phyloP scores from a whole-genome alignment of 2,888 invertebrate genomes.

The Harmothoe impar region DNA sequence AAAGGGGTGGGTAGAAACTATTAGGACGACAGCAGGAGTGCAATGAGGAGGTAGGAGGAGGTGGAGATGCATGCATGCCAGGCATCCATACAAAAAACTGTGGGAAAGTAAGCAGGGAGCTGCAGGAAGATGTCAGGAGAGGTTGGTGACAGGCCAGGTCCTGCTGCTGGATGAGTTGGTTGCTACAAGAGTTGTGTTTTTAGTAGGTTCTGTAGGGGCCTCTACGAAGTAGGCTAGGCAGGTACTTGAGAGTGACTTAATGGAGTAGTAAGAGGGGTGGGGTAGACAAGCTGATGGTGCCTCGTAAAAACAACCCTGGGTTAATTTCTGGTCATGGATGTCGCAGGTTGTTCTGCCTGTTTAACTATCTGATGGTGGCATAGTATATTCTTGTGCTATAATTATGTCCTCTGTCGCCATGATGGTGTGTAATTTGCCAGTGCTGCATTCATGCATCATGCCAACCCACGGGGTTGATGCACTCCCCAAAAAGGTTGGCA shows the following conservation, averaged over 20 bases:
- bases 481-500: too few relatives aligned
- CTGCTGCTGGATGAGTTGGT: neutral
- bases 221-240: neutral
- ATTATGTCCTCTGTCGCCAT: too few relatives aligned
- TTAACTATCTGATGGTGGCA: too few relatives aligned
- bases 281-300: neutral
- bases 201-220: neutral
- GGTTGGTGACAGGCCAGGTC: neutral
- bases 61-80: too few relatives aligned
- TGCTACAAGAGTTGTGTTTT: slow-evolving; percentile 32
- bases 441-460: too few relatives aligned
- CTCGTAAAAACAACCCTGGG: neutral
- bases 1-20: too few relatives aligned
- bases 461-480: too few relatives aligned
- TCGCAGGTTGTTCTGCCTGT: neutral
- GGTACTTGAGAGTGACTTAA: neutral
- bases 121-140: slow-evolving; percentile 38
- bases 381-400: too few relatives aligned
- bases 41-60: neutral
- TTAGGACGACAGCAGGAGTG: neutral
- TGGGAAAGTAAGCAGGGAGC: slow-evolving; percentile 8
- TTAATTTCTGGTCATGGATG: neutral
- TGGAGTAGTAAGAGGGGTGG: slow-evolving; percentile 7
- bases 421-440: too few relatives aligned
- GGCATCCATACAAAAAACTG: neutral